These are phyloP conservation scores for Acleris emargana DNA, from an alignment of 2,888 invertebrate genomes.

Conservation along the genomic window DNA sequence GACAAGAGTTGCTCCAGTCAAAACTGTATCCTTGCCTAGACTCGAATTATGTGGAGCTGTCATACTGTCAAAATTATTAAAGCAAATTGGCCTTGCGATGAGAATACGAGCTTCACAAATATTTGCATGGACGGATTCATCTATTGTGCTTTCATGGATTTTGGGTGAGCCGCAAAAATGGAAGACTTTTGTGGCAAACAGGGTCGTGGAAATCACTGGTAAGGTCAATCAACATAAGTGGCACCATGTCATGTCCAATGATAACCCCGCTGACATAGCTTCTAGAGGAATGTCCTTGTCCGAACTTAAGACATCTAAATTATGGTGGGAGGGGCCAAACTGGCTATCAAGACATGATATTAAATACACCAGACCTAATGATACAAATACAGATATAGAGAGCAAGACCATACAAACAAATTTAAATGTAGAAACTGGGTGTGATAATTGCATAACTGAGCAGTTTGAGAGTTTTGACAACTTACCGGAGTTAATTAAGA, in stretches of 20 bases:
- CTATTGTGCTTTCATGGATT: slow-evolving; percentile 43
- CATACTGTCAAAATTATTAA: slow-evolving; percentile 28
- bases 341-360: slow-evolving; percentile 2
- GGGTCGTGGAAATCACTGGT: slow-evolving; percentile 37
- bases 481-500: slow-evolving; percentile 31
- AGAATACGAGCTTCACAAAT: slow-evolving; percentile 32
- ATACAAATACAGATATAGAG: slow-evolving; percentile 17
- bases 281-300: slow-evolving; percentile 35
- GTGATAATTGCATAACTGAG: slow-evolving; percentile 11
- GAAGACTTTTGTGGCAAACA: slow-evolving; percentile 42
- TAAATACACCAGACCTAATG: slow-evolving; percentile 2
- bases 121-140: slow-evolving; percentile 46
- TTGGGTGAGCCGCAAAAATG: slow-evolving; percentile 41
- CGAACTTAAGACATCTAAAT: neutral
- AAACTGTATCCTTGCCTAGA: slow-evolving; percentile 25
- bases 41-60: slow-evolving; percentile 26
- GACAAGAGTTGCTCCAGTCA: slow-evolving; percentile 32
- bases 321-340: slow-evolving; percentile 6
- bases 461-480: slow-evolving; percentile 33
- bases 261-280: slow-evolving; percentile 40
- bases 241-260: slow-evolving; percentile 5
- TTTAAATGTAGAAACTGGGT: slow-evolving; percentile 7
- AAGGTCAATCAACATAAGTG: slow-evolving; percentile 1
- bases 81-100: slow-evolving; percentile 34
- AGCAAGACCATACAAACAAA: slow-evolving; percentile 28